Conservation (phyloP, 1,140 invertebrate genomes). For the Drosophila pandora region DNA sequence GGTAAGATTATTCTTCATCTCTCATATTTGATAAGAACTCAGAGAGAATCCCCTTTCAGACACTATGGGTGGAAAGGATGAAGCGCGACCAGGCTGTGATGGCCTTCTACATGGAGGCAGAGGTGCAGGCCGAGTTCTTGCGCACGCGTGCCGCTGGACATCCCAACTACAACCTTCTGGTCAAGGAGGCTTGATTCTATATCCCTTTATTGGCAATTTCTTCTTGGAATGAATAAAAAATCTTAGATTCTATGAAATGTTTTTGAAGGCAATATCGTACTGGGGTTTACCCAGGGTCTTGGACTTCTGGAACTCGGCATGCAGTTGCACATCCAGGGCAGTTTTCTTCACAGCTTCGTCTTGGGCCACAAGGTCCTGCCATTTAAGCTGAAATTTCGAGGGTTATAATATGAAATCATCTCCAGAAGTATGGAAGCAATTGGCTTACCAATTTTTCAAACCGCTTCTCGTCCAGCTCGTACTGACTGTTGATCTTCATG, state of each 20-base stretch:
- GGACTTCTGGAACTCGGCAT: slow-evolving; percentile 89
- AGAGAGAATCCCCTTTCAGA: slow-evolving; percentile 79
- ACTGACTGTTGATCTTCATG: slow-evolving; percentile 55
- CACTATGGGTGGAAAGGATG: slow-evolving; percentile 89
- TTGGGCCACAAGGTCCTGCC: slow-evolving; percentile 88
- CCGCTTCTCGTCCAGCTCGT: slow-evolving; percentile 66
- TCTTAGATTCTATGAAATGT: slow-evolving; percentile 4
- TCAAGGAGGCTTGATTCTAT: slow-evolving; percentile 56
- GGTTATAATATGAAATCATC: background rate
- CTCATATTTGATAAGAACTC: background rate
- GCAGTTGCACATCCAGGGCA: slow-evolving; percentile 87
- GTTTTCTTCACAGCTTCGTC: slow-evolving; percentile 88
- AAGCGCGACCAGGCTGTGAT: slow-evolving; percentile 89
- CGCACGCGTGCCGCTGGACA: slow-evolving; percentile 64
- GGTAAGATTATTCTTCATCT: slow-evolving; percentile 52
- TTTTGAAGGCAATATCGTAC: slow-evolving; percentile 86
- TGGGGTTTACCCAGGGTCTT: slow-evolving; percentile 87
- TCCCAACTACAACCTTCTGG: slow-evolving; percentile 70
- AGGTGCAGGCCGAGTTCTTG: slow-evolving; percentile 88
- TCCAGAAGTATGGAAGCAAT: background rate
- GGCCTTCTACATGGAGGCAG: slow-evolving; percentile 87
- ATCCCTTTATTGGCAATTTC: slow-evolving; percentile 24
- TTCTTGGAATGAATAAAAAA: slow-evolving; percentile 52
- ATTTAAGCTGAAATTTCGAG: slow-evolving; percentile 80
- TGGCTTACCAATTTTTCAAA: slow-evolving; percentile 60